Evolutionary conservation across 2,113 vertebrate species (phyloP), one percentile per base, ranked within the genome.

Genomic region (Semnornis frantzii): DNA sequence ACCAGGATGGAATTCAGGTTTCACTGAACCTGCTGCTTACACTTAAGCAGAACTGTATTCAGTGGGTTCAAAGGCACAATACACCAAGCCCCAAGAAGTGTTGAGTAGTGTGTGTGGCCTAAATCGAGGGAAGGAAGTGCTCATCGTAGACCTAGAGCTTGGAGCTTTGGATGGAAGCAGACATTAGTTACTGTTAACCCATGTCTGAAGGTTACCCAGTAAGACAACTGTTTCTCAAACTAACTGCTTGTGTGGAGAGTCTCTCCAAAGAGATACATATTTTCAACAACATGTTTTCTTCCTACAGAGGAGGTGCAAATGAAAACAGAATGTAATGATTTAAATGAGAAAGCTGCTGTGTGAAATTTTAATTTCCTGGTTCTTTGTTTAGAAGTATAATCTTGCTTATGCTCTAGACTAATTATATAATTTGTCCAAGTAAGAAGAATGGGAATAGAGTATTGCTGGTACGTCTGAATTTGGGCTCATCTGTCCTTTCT

Each of bases 291-390:
- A 0, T 68, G 33, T 62, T 82, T 87, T 72, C 64, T 90, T 50
- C 58, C 54, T n/a, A 59, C 33, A 78, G 77, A 93, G 70, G 62
- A 94, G 66, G 33, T 92, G 62, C 46, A 73, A 92, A 91, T 70
- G 68, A 42, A 87, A 89, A 66, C 85, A 82, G 64, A 94, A 55
- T 50, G 39, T 89, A 76, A 69, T 79, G 64, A 82, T 93, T 91
- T 91, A 79, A 82, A 95, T 76, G 60, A 80, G 75, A 76, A 85
- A 66, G 34, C 59, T 59, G 37, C 59, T 80, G 75, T 85, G 75
- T 77, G 81, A 82, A 89, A 79, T 68, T 42, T 85, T 79, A 0
- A 64, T 77, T 85, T 87, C 57, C 30, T 57, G 19, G 10, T 42
- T 12, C 18, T 65, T 59, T 75, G 55, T 76, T 94, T 62, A 73